Evolutionary conservation across 2,113 vertebrate genomes (phyloP).

Genomic region (Poeciliopsis retropinna): DNA sequence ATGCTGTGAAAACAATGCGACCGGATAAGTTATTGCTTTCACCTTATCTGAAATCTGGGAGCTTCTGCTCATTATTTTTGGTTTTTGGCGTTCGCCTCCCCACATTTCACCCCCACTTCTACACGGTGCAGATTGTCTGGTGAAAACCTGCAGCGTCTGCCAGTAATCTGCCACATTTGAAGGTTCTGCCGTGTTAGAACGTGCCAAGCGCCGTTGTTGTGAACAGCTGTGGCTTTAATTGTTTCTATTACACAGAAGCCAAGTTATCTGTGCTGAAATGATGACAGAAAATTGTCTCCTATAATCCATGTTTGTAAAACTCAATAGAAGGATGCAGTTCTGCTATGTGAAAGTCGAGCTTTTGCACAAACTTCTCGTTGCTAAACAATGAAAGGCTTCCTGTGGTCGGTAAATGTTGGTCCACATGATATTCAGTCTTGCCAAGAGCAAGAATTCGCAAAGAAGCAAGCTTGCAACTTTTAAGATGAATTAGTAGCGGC

Average conservation of each 20-base stretch:
- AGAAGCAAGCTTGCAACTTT: constrained; percentile 55
- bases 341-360: rapidly evolving
- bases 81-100: background rate
- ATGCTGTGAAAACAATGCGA: background rate
- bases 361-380: background rate
- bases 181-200: background rate
- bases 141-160: constrained; percentile 7
- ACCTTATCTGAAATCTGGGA: background rate
- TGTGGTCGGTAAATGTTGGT: constrained; percentile 9
- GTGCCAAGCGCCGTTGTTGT: constrained; percentile 4
- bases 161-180: constrained; percentile 11
- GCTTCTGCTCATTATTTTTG: constrained; percentile 4
- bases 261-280: constrained; percentile 15
- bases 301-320: constrained; percentile 8
- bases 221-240: constrained; percentile 13
- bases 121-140: constrained; percentile 10
- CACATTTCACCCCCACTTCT: background rate
- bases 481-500: constrained; percentile 43
- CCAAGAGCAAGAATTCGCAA: constrained; percentile 49
- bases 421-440: constrained; percentile 45
- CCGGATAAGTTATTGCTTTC: background rate
- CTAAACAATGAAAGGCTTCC: background rate
- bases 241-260: background rate
- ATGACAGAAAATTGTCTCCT: background rate
- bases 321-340: background rate